Percentiles rank a stretch among this genome's conserved stretches.
phyloP scores from a whole-genome alignment of 2,797 vertebrate genomes.

The Acanthurus leucopareius region DNA sequence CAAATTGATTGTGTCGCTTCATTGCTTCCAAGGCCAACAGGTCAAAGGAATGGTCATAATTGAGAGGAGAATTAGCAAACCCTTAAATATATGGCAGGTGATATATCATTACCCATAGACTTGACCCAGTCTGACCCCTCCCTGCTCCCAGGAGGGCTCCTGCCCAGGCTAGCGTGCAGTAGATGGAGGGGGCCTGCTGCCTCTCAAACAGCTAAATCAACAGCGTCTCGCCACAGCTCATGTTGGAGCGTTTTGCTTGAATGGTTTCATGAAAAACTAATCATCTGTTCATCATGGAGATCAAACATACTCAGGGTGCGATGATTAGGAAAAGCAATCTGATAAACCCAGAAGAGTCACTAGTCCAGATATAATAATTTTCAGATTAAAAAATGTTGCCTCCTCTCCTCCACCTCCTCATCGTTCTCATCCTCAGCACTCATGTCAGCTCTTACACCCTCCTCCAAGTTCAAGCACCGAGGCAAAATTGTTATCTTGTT shows the following conservation, averaged over 20 bases:
- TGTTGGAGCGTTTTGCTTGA: slow-evolving; percentile 92
- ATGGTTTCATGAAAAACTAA: slow-evolving; percentile 99
- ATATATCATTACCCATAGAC: slow-evolving; percentile 99
- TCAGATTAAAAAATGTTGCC: slow-evolving; percentile 81
- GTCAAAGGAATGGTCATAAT: slow-evolving; percentile 88
- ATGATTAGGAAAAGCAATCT: slow-evolving; percentile 96
- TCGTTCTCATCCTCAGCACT: slow-evolving; percentile 45
- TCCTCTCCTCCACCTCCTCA: slow-evolving; percentile 29
- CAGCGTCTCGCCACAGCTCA: slow-evolving; percentile 90
- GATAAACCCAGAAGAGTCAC: slow-evolving; percentile 89
- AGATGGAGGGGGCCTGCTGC: slow-evolving; percentile 63
- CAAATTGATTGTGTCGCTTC: slow-evolving; percentile 88
- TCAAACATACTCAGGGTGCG: slow-evolving; percentile 95
- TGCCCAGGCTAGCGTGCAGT: slow-evolving; percentile 47
- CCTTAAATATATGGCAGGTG: slow-evolving; percentile 93
- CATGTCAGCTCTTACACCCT: slow-evolving; percentile 72
- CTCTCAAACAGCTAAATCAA: slow-evolving; percentile 96
- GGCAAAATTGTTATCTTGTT: slow-evolving; percentile 88
- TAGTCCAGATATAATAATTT: slow-evolving; percentile 91
- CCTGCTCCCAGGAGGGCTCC: slow-evolving; percentile 87
- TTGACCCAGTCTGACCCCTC: slow-evolving; percentile 91
- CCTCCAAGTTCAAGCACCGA: slow-evolving; percentile 83
- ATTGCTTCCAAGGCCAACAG: slow-evolving; percentile 80
- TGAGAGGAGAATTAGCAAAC: slow-evolving; percentile 95
- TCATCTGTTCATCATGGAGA: slow-evolving; percentile 99